Percentiles rank a stretch among this genome's conserved stretches.
phyloP scores from a whole-genome alignment of 2,888 invertebrate genomes.

The Hyles lineata region DNA sequence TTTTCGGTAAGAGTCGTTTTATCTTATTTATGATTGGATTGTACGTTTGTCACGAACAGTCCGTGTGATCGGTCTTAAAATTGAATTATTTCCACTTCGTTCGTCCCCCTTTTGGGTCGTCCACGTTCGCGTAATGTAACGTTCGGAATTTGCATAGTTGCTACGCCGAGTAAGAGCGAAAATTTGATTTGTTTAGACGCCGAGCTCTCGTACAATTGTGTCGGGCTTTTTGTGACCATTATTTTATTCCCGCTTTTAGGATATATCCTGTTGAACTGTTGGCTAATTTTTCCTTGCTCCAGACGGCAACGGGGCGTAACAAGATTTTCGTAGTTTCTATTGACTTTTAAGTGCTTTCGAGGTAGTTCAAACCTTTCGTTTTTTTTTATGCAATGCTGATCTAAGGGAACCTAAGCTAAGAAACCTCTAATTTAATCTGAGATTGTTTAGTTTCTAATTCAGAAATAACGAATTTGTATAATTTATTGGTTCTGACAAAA shows the following conservation, averaged over 20 bases:
- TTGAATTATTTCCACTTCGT: constrained; percentile 67
- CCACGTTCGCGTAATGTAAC: constrained; percentile 41
- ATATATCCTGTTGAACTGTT: constrained; percentile 40
- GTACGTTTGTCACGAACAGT: constrained; percentile 48
- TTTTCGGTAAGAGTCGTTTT: constrained; percentile 30
- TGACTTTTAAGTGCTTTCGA: constrained; percentile 29
- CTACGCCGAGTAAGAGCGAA: constrained; percentile 43
- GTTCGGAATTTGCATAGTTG: constrained; percentile 60
- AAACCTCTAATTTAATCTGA: too few relatives aligned
- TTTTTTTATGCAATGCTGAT: neutral
- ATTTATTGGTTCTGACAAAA: too few relatives aligned
- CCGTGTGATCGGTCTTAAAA: constrained; percentile 66
- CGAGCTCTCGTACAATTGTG: constrained; percentile 39
- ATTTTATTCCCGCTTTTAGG: constrained; percentile 40
- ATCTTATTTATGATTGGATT: constrained; percentile 68
- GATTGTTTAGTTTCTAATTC: too few relatives aligned
- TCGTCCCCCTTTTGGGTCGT: constrained; percentile 47
- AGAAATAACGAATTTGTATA: too few relatives aligned
- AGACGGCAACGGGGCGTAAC: constrained; percentile 42
- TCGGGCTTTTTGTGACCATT: constrained; percentile 41
- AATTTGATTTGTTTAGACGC: constrained; percentile 54
- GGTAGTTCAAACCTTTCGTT: neutral
- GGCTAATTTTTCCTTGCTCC: constrained; percentile 47
- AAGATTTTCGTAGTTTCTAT: constrained; percentile 36
- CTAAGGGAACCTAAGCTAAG: too few relatives aligned